Evolutionary conservation across 2,797 vertebrate species (phyloP), one percentile per base, ranked within the genome.

Genomic region (Podarcis lilfordi): DNA sequence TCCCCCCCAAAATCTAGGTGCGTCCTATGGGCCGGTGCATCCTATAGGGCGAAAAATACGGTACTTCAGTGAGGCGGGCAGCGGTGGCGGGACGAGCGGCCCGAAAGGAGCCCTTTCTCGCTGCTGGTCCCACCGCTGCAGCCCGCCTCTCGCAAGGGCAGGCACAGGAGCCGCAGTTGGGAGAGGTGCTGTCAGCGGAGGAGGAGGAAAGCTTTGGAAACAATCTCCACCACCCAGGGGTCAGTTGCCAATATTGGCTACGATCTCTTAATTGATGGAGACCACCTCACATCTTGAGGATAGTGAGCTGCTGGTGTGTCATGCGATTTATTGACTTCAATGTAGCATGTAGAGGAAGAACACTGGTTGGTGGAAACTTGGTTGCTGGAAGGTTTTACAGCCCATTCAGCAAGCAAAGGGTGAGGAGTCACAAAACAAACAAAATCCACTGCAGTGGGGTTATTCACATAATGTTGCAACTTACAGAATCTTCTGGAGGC

Each of bases 401-500:
- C 15, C 29, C 59, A 29, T 25, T 71, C 61, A 19, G 8, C 13
- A 25, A 80, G 45, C 59, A 19, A 19, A 61, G 71, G 2, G 61
- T 4, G n/a, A 69, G 43, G 10, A 9, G 13, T 71, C 35, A 86
- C 45, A 64, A 43, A 35, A 61, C 61, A 40, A 75, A 74, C 35
- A 3, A 87, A 7, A 74, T 45, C 55, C 35, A 61, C 19, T 64
- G 64, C 27, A 64, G 27, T 50, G n/a, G 10, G 25, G 8, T 84
- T 32, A 64, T 10, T 66, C 55, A 3, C 77, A 72, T 59, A 77
- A 80, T 25, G 64, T 3, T 2, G 8, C 35, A 94, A 96, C 98
- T 98, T 96, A 99, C 99, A 45, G 98, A 99, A 95, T 99, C 98
- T 91, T 99, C 99, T 64, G 99, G 99, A 93, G 99, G 98, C 96